Base-by-base conservation (phyloP, 1,140 invertebrate species). In the Drosophila ficusphila region DNA sequence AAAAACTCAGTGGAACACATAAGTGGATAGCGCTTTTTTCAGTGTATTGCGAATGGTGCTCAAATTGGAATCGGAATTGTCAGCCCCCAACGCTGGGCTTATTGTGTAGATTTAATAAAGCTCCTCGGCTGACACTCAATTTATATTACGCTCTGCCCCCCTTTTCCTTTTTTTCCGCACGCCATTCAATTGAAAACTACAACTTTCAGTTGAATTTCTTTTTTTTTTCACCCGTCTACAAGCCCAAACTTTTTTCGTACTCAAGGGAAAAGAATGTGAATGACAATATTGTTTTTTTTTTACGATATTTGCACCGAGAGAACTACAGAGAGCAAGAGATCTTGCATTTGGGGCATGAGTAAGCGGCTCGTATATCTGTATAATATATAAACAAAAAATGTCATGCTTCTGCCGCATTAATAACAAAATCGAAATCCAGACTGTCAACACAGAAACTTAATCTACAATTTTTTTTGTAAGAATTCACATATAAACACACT, bases 61-160 rank as follows among this genome's bases (percentile, higher is more conserved):
- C 36, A 67, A 67, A 51, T 67, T 44, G 74, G 42, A 38, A 39
- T 56, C 49, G 65, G 49, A 71, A 71, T 70, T 77, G 65, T 27
- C 51, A 65, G 67, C 58, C 48, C 65, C 27, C 51, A 71, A 19
- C 67, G 21, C 53, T 52, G 46, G 39, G 48, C 58, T 76, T 82
- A 75, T 79, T 75, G 62, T 70, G 78, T 83, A 77, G 57, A 78
- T 78, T 85, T 86, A 85, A 85, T 85, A 86, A 69, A 58, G 60
- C 60, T 64, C 29, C 56, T 46, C 60, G 2, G 46, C 52, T 65
- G 64, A 48, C 79, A 83, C 79, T 85, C 68, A 83, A 83, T 75
- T 83, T 70, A 44, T 51, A 57, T 65, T 48, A 62, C 53, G 39
- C 3, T n/a, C 6, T 11, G n/a, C 25, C 46, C 46, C 33, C 36